Base-by-base conservation (phyloP, 2,888 invertebrate species). In the Amitus sp. region DNA sequence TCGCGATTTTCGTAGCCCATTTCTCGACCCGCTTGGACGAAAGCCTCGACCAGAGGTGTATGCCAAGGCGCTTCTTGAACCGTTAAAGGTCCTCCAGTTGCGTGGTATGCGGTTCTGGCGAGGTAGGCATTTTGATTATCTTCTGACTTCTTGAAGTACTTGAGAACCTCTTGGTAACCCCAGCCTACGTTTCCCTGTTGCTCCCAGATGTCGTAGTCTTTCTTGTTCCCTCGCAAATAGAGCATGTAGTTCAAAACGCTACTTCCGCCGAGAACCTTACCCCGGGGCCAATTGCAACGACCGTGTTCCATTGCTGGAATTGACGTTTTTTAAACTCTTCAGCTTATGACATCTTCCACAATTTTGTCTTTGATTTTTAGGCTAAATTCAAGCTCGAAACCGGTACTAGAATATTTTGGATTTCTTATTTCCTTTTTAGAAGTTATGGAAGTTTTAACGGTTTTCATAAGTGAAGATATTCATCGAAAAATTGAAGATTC, bases 171-270 rank as follows among this genome's bases (percentile, higher is more conserved):
- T 48, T 89, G 87, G 69, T 89, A 91, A 2, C 92, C 89, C 97
- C 97, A 97, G 1, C 96, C 96, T 1, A 89, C 87, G 77, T 95
- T 95, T 0, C 96, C 97, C 58, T 89, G 80, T 0, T 88, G 84
- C 75, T 95, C 95, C 97, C 97, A 97, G 0, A 85, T 84, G 77
- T 97, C 94, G 81, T 96, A 97, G 79, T 97, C 97, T 67, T 87
- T 89, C 69, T 88, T 90, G 78, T 96, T 95, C 0, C 96, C 97
- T 53, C 96, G 85, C 2, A 95, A 83, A 75, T 96, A 96, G 0
- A 95, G 83, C 96, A 96, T 96, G 81, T 94, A 94, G 82, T 96
- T 96, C 0, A 96, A 85, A 0, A 95, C 94, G 28, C 92, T 92
- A 10, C 92, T 92, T 0, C 96, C 96, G 0, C 96, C 96, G 1